A percentile compares a stretch with the other conserved stretches of the same genome.
Conservation (phyloP, 1,140 invertebrate species). For the Hylyphantes graminicola region DNA sequence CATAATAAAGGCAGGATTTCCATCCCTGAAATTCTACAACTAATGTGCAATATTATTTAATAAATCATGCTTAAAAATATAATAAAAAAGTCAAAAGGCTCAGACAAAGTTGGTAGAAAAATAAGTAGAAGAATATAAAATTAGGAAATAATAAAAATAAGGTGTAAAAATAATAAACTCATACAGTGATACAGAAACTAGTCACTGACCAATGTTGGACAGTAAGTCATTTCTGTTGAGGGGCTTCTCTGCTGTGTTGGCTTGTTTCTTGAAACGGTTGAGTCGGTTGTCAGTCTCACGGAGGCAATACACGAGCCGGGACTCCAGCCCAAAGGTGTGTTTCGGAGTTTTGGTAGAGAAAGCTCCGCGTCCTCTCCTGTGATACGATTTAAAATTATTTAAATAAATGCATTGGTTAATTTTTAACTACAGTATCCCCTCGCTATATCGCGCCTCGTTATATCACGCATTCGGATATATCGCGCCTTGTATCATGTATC, state of each 20-base stretch:
- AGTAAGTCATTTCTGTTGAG: constrained; percentile 25
- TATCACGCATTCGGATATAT: too few species aligned
- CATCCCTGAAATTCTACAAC: too few species aligned
- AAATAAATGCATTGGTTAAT: neutral
- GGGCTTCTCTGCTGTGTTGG: constrained; percentile 29
- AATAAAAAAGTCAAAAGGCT: too few species aligned
- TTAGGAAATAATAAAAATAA: neutral
- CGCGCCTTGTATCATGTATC: too few species aligned
- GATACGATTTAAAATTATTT: neutral
- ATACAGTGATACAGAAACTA: neutral
- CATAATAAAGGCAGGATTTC: too few species aligned
- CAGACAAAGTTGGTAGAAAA: too few species aligned
- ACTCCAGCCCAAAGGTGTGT: constrained; percentile 68
- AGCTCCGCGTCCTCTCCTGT: constrained; percentile 83
- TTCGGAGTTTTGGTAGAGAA: constrained; percentile 73
- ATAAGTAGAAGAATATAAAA: too few species aligned
- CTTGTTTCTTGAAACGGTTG: constrained; percentile 80
- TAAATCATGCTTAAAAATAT: too few species aligned
- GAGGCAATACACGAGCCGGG: constrained; percentile 79
- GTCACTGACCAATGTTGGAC: constrained; percentile 10
- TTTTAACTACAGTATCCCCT: too few species aligned
- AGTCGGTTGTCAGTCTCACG: constrained; percentile 95
- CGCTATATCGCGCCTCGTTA: too few species aligned
- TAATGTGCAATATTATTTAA: too few species aligned
- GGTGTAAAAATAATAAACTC: neutral